A percentile compares a stretch with the other conserved stretches of the same genome.
Evolutionary conservation across 92 coral and sea anemone species (phyloP).

Genomic region (Virgularia gustaviana): DNA sequence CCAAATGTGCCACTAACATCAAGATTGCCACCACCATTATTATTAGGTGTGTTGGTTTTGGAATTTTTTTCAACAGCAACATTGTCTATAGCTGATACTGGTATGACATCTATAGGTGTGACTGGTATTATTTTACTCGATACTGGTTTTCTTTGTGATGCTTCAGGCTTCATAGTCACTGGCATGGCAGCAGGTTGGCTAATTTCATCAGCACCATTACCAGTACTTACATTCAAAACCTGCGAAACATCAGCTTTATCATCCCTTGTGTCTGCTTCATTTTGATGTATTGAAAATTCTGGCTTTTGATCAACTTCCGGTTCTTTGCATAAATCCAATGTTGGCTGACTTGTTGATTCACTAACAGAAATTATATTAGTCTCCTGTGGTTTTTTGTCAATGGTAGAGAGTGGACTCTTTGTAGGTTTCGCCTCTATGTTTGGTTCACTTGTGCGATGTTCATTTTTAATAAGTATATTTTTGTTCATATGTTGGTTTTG

Average conservation of each 20-base stretch:
- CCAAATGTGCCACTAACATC: not conserved
- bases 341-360: not conserved
- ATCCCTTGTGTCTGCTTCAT: slow-evolving; percentile 25
- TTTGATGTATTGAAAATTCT: slow-evolving; percentile 7
- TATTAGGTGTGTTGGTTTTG: too few relatives aligned
- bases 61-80: too few relatives aligned
- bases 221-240: slow-evolving; percentile 24
- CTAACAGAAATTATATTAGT: slow-evolving; percentile 19
- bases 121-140: slow-evolving; percentile 9
- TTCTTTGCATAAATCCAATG: slow-evolving; percentile 21
- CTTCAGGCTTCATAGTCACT: too few relatives aligned
- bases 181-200: too few relatives aligned
- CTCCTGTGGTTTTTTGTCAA: too few relatives aligned
- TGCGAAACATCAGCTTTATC: slow-evolving; percentile 18
- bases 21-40: too few relatives aligned
- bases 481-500: slow-evolving; percentile 18
- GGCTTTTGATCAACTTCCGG: slow-evolving; percentile 1
- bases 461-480: slow-evolving; percentile 15
- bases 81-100: slow-evolving; percentile 25
- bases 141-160: too few relatives aligned
- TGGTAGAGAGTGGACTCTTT: not conserved
- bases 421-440: slow-evolving; percentile 1
- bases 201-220: too few relatives aligned
- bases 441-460: not conserved
- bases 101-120: slow-evolving; percentile 23